Evolutionary conservation across 2,888 invertebrate species (phyloP).

Genomic region (Parochlus steinenii): DNA sequence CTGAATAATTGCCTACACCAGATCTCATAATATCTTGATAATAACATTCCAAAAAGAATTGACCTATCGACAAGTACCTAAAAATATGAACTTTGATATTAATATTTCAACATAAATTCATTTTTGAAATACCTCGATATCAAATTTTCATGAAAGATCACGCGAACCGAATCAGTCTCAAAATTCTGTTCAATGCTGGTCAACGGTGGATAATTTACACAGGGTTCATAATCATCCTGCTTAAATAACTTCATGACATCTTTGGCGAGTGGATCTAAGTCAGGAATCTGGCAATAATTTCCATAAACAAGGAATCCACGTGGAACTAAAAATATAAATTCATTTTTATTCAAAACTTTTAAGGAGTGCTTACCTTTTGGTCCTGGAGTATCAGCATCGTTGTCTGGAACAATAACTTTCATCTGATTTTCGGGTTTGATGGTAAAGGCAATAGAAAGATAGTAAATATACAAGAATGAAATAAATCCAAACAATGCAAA

Average conservation of each 20-base stretch:
- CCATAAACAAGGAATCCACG: slow-evolving; percentile 33
- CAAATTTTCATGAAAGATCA: slow-evolving; percentile 21
- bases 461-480: too few species aligned
- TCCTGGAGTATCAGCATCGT: too few species aligned
- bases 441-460: too few species aligned
- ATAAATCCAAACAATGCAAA: too few species aligned
- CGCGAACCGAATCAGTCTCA: slow-evolving; percentile 19
- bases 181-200: slow-evolving; percentile 22
- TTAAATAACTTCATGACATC: slow-evolving; percentile 36
- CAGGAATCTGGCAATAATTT: slow-evolving; percentile 43
- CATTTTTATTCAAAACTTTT: slow-evolving; percentile 9
- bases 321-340: slow-evolving; percentile 14
- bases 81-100: too few species aligned
- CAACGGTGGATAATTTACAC: slow-evolving; percentile 27
- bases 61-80: too few species aligned
- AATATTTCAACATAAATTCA: too few species aligned
- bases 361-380: too few species aligned
- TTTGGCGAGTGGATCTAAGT: slow-evolving; percentile 39
- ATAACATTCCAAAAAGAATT: slow-evolving; percentile 21
- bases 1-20: slow-evolving; percentile 19
- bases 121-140: slow-evolving; percentile 12
- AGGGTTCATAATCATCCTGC: slow-evolving; percentile 35
- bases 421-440: too few species aligned
- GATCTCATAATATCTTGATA: slow-evolving; percentile 22
- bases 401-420: too few species aligned